These are phyloP conservation scores for Tetrax tetrax DNA, from an alignment of 2,113 vertebrate genomes.

Conservation along the genomic window DNA sequence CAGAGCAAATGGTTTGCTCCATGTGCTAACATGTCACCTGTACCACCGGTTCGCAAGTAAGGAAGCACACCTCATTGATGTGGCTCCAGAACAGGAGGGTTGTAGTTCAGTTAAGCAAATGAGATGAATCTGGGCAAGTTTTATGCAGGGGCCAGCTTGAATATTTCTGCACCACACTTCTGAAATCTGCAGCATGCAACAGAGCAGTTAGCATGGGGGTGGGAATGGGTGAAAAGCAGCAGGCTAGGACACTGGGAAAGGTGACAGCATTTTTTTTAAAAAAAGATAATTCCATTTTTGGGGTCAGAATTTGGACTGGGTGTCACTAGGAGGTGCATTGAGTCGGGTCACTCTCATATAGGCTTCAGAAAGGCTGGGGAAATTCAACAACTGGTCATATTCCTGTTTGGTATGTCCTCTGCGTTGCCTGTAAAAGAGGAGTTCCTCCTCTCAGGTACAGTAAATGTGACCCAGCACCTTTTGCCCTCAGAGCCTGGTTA, in stretches of 20 bases:
- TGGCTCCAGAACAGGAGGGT: fast-evolving
- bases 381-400: not conserved
- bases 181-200: not conserved
- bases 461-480: not conserved
- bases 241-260: not conserved
- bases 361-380: not conserved
- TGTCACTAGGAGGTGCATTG: not conserved
- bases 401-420: not conserved
- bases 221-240: not conserved
- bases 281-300: not conserved
- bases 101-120: not conserved
- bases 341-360: not conserved
- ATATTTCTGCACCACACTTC: not conserved
- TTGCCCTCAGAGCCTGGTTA: not conserved
- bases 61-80: not conserved
- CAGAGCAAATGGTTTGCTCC: not conserved
- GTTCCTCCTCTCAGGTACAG: not conserved
- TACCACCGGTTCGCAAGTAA: not conserved
- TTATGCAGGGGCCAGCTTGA: not conserved
- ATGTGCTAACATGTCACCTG: not conserved
- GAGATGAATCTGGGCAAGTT: not conserved
- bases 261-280: not conserved
- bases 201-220: not conserved
- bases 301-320: not conserved
- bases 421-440: not conserved